phyloP scores from a whole-genome alignment of 2,888 invertebrate species.

The Lasioglossum marginatum region DNA sequence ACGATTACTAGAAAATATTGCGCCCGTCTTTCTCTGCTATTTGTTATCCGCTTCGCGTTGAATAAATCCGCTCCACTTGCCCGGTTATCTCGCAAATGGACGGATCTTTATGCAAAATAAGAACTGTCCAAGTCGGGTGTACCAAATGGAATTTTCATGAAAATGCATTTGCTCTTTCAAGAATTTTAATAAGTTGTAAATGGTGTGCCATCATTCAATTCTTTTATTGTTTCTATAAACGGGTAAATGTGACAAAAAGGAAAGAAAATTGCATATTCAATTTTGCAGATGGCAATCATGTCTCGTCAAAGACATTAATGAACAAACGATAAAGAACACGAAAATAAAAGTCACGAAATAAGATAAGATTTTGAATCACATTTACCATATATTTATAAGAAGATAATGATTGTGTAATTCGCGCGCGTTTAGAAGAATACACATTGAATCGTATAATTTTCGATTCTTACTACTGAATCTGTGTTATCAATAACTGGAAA shows the following conservation, averaged over 20 bases:
- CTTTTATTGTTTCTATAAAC: too few species aligned
- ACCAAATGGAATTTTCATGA: background rate
- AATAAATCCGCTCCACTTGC: background rate
- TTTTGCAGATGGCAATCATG: background rate
- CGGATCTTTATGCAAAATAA: background rate
- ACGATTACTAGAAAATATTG: constrained; percentile 44
- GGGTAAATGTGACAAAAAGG: background rate
- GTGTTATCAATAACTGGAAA: background rate
- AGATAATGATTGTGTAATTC: background rate
- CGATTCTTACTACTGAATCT: background rate
- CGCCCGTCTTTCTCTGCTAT: background rate
- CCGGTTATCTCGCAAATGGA: background rate
- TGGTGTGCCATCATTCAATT: background rate
- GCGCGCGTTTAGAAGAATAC: background rate
- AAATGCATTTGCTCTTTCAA: background rate
- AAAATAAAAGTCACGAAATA: background rate
- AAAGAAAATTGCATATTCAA: background rate
- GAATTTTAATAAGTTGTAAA: background rate
- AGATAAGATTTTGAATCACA: background rate
- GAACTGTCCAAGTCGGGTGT: background rate
- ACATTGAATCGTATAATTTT: background rate
- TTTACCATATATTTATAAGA: too few species aligned
- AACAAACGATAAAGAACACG: background rate
- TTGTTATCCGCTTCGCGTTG: constrained; percentile 5
- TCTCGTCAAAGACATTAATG: background rate